Evolutionary conservation across 2,113 vertebrate genomes (phyloP).

Genomic region (Pollimyrus isidori): DNA sequence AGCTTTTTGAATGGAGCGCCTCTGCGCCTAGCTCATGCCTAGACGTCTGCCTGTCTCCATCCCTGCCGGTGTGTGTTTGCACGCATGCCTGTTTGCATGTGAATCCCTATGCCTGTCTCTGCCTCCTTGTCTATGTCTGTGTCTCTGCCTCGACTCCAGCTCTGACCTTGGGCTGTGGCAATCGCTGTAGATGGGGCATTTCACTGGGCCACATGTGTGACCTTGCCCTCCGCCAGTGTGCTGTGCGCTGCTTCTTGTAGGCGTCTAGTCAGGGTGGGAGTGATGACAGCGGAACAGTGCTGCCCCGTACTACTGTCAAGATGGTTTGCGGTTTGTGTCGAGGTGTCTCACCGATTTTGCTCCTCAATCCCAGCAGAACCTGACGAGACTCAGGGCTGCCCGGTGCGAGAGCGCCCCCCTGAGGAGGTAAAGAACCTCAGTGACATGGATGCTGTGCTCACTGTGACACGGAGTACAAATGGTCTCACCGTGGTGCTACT

Average conservation of each 20-base stretch:
- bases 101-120: background rate
- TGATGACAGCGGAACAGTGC: background rate
- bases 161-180: background rate
- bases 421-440: background rate
- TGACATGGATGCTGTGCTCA: background rate
- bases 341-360: background rate
- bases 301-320: background rate
- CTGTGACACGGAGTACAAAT: background rate
- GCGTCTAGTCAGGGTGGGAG: background rate
- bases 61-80: too few species aligned
- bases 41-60: too few species aligned
- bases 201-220: too few species aligned
- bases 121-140: background rate
- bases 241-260: background rate
- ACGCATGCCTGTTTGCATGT: background rate
- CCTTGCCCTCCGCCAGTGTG: background rate
- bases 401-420: background rate
- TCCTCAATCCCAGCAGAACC: background rate
- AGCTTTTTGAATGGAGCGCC: too few species aligned
- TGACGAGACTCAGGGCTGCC: background rate
- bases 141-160: background rate
- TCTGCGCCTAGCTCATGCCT: too few species aligned
- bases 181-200: background rate
- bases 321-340: background rate
- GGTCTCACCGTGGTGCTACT: background rate